Percentiles rank a stretch among this genome's conserved stretches.
Evolutionary conservation across 2,797 vertebrate genomes (phyloP).

Genomic region (Aphelocoma californica): DNA sequence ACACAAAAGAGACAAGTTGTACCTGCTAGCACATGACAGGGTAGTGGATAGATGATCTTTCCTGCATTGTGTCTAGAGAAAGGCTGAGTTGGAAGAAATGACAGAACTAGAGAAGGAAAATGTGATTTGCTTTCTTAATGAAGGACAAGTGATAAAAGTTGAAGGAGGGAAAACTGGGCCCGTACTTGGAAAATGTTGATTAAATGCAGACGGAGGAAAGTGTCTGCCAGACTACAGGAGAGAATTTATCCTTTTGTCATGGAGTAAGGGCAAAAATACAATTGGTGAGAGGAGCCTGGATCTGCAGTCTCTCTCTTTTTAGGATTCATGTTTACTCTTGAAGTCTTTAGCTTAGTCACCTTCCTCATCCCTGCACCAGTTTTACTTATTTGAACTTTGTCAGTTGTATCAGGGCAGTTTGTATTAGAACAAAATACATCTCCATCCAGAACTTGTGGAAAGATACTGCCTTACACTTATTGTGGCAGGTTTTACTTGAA

Average conservation of each 20-base stretch:
- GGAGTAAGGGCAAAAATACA: background rate
- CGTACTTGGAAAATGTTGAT: conserved; percentile 45
- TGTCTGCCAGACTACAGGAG: conserved; percentile 13
- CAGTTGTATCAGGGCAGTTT: background rate
- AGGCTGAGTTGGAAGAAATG: background rate
- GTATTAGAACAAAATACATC: background rate
- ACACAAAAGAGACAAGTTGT: background rate
- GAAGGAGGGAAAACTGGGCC: background rate
- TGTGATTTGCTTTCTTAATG: conserved; percentile 16
- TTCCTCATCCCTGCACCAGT: background rate
- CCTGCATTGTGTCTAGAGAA: background rate
- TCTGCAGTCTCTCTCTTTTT: background rate
- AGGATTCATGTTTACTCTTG: background rate
- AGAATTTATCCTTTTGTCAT: background rate
- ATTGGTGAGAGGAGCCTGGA: background rate
- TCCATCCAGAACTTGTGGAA: background rate
- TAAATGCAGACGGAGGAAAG: conserved; percentile 21
- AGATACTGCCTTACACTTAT: background rate
- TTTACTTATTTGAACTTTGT: background rate
- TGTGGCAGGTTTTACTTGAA: background rate
- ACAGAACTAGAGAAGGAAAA: background rate
- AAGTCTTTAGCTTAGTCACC: background rate
- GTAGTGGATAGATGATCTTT: background rate
- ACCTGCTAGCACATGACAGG: background rate
- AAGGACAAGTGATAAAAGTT: conserved; percentile 17